Evolutionary conservation across 53 echinoderm and acorn worm species (phyloP).

Genomic region (Patiria pectinifera): DNA sequence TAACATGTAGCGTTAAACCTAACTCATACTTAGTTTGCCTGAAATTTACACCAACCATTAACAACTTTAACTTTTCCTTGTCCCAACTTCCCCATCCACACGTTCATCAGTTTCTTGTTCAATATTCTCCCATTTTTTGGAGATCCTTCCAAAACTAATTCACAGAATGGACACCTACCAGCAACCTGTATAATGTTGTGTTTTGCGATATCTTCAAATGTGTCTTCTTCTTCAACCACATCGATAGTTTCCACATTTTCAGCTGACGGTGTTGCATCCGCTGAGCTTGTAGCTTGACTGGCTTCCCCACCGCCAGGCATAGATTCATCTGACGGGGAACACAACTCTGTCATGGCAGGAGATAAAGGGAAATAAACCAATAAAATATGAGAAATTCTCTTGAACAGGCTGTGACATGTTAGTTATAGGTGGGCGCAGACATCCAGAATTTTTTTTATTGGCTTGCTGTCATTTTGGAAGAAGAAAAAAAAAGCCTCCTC

Average conservation of each 20-base stretch:
- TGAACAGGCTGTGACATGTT: not conserved
- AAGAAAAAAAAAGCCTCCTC: no score
- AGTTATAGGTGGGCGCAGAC: no score
- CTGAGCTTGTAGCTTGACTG: conserved; percentile 54
- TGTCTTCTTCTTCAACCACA: conserved; percentile 76
- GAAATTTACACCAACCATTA: no score
- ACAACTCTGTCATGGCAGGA: conserved; percentile 54
- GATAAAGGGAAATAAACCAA: not conserved
- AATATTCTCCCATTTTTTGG: not conserved
- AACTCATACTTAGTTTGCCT: no score
- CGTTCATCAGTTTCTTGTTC: not conserved
- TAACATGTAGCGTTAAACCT: no score
- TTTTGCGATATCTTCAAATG: conserved; percentile 93
- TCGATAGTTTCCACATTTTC: conserved; percentile 75
- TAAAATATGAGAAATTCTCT: not conserved
- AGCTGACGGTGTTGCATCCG: conserved; percentile 37
- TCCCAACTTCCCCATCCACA: not conserved
- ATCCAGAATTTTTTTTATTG: no score
- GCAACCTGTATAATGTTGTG: conserved; percentile 88
- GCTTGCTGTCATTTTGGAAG: no score
- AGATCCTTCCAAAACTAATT: not conserved
- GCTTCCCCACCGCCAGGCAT: conserved; percentile 44
- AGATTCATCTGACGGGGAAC: conserved; percentile 76
- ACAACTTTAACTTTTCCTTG: no score
- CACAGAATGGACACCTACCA: conserved; percentile 55